Evolutionary conservation across 2,888 invertebrate species (phyloP), one percentile per base, ranked within the genome.

Genomic region (Iphiclides podalirius): DNA sequence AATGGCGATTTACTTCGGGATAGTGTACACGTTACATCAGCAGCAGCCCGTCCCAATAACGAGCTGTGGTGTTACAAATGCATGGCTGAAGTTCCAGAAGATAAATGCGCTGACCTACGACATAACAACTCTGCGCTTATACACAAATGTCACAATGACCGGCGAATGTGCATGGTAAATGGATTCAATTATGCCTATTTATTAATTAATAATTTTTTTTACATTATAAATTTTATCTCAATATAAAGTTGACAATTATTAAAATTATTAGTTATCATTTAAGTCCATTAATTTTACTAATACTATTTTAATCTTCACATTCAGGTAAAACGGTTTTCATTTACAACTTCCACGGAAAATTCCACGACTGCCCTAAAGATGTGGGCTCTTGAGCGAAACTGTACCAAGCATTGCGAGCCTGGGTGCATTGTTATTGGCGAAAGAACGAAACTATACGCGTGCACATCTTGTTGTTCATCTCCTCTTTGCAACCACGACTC

Each of bases 341-440:
- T 94, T 76, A 95, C 95, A 4, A 94, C 94, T 1, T 94, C 94
- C 47, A 95, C 93, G 0, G 95, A 95, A 69, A 95, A 96, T 70
- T 94, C 95, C 0, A 92, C 91, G 7, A 93, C 93, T 0, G 86
- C 83, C 41, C 70, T 83, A 28, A 93, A 93, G 72, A 92, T 95
- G 90, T 96, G 96, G 96, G 93, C 95, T 0, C 70, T 96, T 49
- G 95, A 96, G 72, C 90, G 96, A 8, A 94, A 94, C 71, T 96
- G 96, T 71, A 92, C 94, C 0, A 93, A 93, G 63, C 93, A 92
- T 66, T 97, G 96, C 77, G 95, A 96, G 61, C 92, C 95, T 0
- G 96, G 96, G 8, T 96, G 96, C 79, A 96, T 96, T 65, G 92
- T 96, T 41, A 96, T 97, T 58, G 96, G 96, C 0, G 96, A 97